Evolutionary conservation across 2,888 invertebrate genomes (phyloP).

Genomic region (Ornithoptera alexandrae): DNA sequence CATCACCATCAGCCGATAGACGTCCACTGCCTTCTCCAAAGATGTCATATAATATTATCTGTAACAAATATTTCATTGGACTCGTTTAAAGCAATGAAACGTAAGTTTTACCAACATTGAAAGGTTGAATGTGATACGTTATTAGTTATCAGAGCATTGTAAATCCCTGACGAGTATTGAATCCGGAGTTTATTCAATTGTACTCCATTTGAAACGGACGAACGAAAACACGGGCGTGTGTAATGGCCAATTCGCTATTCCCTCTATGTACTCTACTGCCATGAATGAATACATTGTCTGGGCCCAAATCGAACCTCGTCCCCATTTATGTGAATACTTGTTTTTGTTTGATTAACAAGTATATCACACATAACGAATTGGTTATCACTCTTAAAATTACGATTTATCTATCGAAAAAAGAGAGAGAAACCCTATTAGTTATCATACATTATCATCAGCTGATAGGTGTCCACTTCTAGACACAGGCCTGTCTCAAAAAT

Average conservation of each 20-base stretch:
- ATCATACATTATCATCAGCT: too few species aligned
- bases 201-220: conserved; percentile 17
- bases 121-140: background rate
- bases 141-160: background rate
- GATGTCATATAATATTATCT: too few species aligned
- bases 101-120: too few species aligned
- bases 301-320: background rate
- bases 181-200: conserved; percentile 26
- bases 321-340: background rate
- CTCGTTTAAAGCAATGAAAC: background rate
- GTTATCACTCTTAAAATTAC: background rate
- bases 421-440: too few species aligned
- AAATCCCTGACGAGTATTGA: conserved; percentile 13
- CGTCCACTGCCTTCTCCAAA: too few species aligned
- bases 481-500: too few species aligned
- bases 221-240: conserved; percentile 24
- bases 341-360: conserved; percentile 6
- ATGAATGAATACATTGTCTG: conserved; percentile 20
- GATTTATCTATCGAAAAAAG: background rate
- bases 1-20: too few species aligned
- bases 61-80: background rate
- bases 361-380: background rate
- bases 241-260: conserved; percentile 16
- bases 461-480: too few species aligned
- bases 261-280: conserved; percentile 15